Evolutionary conservation across 2,888 invertebrate species (phyloP).

Genomic region (Spodoptera exigua): DNA sequence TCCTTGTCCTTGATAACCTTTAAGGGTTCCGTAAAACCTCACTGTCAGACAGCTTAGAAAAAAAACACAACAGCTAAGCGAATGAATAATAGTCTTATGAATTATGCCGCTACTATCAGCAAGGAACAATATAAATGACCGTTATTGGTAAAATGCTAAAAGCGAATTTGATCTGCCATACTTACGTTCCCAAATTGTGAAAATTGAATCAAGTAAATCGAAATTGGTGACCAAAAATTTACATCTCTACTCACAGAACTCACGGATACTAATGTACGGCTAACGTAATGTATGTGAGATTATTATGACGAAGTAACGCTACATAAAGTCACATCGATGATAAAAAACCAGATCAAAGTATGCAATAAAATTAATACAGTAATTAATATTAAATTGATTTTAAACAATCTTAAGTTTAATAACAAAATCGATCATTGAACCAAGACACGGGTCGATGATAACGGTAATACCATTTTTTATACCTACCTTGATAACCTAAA

Average conservation of each 20-base stretch:
- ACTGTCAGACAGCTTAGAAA: constrained; percentile 46
- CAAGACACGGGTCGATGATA: constrained; percentile 9
- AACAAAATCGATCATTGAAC: constrained; percentile 36
- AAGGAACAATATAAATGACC: constrained; percentile 43
- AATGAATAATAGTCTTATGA: constrained; percentile 51
- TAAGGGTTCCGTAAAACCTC: constrained; percentile 58
- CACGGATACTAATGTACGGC: too few species aligned
- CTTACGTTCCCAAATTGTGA: constrained; percentile 8
- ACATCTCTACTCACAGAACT: neutral
- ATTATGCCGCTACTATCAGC: constrained; percentile 36
- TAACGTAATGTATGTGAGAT: neutral
- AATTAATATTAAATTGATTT: constrained; percentile 1
- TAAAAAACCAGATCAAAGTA: neutral
- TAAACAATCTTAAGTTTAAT: constrained; percentile 1
- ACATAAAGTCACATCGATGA: neutral
- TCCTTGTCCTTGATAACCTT: constrained; percentile 63
- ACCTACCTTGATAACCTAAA: too few species aligned
- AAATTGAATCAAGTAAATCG: neutral
- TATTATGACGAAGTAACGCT: neutral
- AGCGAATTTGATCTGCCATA: constrained; percentile 46
- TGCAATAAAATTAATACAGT: neutral
- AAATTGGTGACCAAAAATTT: neutral
- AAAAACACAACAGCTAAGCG: constrained; percentile 62
- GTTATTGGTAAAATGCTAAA: constrained; percentile 38
- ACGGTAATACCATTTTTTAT: constrained; percentile 12